A percentile compares a stretch with the other conserved stretches of the same genome.
phyloP scores from a whole-genome alignment of 2,888 invertebrate genomes.

The Eristalis tenax region DNA sequence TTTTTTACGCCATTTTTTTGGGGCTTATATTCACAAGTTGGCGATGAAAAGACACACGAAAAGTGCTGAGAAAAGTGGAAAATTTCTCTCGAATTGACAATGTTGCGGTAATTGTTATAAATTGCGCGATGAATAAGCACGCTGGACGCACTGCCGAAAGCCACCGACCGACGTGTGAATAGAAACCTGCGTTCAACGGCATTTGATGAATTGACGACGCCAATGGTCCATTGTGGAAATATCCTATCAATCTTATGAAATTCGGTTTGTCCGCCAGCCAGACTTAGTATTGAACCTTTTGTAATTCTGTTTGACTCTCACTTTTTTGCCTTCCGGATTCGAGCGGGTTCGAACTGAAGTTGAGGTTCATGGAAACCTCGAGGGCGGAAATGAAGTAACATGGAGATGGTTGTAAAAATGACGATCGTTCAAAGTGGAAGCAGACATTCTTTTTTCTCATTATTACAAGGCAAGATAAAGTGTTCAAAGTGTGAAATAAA shows the following conservation, averaged over 20 bases:
- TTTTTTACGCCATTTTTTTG: background rate
- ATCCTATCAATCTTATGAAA: background rate
- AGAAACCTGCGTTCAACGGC: background rate
- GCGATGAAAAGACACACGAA: conserved; percentile 8
- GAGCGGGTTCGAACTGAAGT: background rate
- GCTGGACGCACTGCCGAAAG: conserved; percentile 8
- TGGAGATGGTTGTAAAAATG: too few species aligned
- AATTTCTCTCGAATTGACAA: conserved; percentile 36
- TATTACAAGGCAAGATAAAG: too few species aligned
- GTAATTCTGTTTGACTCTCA: background rate
- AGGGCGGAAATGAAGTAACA: too few species aligned
- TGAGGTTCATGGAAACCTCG: too few species aligned
- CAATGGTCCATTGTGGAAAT: background rate
- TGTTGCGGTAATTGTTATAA: conserved; percentile 19
- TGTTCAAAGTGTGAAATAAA: too few species aligned
- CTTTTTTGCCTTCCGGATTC: background rate
- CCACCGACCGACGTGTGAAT: background rate
- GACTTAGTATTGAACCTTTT: background rate
- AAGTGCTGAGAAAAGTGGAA: background rate
- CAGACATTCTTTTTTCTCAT: too few species aligned
- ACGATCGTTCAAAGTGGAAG: too few species aligned
- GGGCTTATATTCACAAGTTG: background rate
- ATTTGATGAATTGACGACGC: background rate
- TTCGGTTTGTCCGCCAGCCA: background rate
- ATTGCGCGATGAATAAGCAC: background rate